A percentile compares a stretch with the other conserved stretches of the same genome.
Conservation (phyloP, 2,797 vertebrate species). For the Cephalopachus bancanus region DNA sequence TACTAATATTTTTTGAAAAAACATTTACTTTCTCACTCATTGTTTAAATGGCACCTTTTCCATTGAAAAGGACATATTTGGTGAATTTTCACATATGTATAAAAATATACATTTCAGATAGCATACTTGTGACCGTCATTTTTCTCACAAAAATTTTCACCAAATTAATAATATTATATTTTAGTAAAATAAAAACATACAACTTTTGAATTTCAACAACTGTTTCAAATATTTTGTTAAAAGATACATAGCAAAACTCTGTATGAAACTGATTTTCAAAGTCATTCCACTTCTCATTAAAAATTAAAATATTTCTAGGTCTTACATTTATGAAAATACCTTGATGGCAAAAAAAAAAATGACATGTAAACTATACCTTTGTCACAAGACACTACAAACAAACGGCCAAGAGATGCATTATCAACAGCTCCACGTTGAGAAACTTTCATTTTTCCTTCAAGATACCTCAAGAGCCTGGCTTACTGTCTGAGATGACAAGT, state of each 20-base stretch:
- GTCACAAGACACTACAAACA: not conserved
- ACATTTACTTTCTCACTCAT: slow-evolving; percentile 3
- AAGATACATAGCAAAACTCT: slow-evolving; percentile 42
- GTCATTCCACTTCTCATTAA: not conserved
- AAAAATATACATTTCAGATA: not conserved
- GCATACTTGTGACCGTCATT: slow-evolving; percentile 9
- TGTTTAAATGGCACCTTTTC: slow-evolving; percentile 56
- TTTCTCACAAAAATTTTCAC: slow-evolving; percentile 30
- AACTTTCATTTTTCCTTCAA: not conserved
- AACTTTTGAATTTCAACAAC: slow-evolving; percentile 41
- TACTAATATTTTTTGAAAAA: not conserved
- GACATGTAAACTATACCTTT: not conserved
- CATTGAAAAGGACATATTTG: slow-evolving; percentile 4
- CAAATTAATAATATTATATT: slow-evolving; percentile 38
- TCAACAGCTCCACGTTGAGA: not conserved
- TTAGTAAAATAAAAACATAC: slow-evolving; percentile 40
- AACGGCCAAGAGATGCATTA: not conserved
- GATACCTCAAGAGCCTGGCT: not conserved
- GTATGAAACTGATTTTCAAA: slow-evolving; percentile 30
- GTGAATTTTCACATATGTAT: not conserved
- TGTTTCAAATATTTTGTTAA: slow-evolving; percentile 11
- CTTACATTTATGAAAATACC: slow-evolving; percentile 45
- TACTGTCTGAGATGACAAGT: not conserved
- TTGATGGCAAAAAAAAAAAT: not conserved
- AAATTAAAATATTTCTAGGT: not conserved